Percentiles rank a stretch among this genome's conserved stretches.
phyloP scores from a whole-genome alignment of 1,140 invertebrate genomes.

The Tachypleus tridentatus region DNA sequence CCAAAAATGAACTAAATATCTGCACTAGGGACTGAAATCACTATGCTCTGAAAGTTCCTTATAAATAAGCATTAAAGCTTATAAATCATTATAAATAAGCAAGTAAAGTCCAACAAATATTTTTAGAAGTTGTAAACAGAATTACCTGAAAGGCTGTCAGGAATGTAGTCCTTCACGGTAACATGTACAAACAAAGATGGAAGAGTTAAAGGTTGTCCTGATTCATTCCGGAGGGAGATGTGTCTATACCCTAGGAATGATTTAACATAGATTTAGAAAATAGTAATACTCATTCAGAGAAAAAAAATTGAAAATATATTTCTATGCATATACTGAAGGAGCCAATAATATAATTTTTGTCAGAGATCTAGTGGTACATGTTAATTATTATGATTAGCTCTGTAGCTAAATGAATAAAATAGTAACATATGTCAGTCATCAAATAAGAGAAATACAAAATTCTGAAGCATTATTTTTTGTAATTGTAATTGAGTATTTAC shows the following conservation, averaged over 20 bases:
- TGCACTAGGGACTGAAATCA: not conserved
- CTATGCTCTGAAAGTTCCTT: not conserved
- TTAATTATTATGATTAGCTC: not conserved
- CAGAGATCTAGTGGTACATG: not conserved
- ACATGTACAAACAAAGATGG: slow-evolving; percentile 88
- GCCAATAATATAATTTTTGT: not conserved
- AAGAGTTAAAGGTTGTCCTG: slow-evolving; percentile 81
- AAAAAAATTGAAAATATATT: no score
- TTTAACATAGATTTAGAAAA: not conserved
- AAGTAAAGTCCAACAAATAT: not conserved
- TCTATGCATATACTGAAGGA: no score
- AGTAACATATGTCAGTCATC: no score
- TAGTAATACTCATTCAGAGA: not conserved
- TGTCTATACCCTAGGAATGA: slow-evolving; percentile 38
- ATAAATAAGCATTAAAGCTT: not conserved
- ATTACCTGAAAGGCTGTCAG: slow-evolving; percentile 60
- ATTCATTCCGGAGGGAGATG: slow-evolving; percentile 54
- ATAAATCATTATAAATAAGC: not conserved
- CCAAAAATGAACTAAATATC: not conserved
- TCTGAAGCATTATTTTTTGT: no score
- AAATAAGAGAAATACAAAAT: no score
- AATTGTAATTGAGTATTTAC: no score
- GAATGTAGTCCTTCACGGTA: slow-evolving; percentile 92
- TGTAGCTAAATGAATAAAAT: no score
- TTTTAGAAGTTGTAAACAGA: no score